These are phyloP conservation scores for Cabera pusaria DNA, from an alignment of 2,888 invertebrate genomes.

Conservation along the genomic window DNA sequence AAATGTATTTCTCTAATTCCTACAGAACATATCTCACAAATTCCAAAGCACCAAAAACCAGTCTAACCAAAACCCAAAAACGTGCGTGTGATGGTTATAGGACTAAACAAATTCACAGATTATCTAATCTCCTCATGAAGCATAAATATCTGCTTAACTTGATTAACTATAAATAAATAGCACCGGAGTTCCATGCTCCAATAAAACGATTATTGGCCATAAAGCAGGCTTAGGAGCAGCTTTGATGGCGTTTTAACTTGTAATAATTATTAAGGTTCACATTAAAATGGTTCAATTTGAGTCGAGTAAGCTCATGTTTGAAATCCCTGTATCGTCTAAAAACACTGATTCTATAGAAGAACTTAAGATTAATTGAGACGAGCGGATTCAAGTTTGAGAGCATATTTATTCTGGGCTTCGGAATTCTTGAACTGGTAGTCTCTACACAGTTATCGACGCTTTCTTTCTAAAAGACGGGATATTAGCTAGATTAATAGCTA, in stretches of 20 bases:
- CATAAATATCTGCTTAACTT: conserved; percentile 21
- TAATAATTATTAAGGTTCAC: conserved; percentile 24
- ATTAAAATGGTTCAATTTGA: conserved; percentile 19
- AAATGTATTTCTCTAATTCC: too few species aligned
- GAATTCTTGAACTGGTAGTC: too few species aligned
- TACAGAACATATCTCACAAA: neutral
- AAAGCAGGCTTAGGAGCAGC: conserved; percentile 27
- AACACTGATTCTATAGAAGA: too few species aligned
- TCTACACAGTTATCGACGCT: too few species aligned
- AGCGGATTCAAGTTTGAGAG: too few species aligned
- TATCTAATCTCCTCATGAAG: conserved; percentile 2
- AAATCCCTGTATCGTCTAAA: too few species aligned
- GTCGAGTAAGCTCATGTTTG: too few species aligned
- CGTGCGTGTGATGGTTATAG: too few species aligned
- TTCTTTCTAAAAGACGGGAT: too few species aligned
- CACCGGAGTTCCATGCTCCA: conserved; percentile 7
- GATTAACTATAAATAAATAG: conserved; percentile 25
- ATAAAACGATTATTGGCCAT: conserved; percentile 36
- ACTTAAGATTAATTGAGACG: too few species aligned
- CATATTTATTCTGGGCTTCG: too few species aligned
- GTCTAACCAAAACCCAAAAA: conserved; percentile 6
- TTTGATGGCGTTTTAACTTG: conserved; percentile 19
- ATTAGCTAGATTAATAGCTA: too few species aligned
- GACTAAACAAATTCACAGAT: conserved; percentile 8
- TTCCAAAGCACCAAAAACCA: neutral